Conservation (phyloP, 2,113 vertebrate species). For the Shinisaurus crocodilurus region DNA sequence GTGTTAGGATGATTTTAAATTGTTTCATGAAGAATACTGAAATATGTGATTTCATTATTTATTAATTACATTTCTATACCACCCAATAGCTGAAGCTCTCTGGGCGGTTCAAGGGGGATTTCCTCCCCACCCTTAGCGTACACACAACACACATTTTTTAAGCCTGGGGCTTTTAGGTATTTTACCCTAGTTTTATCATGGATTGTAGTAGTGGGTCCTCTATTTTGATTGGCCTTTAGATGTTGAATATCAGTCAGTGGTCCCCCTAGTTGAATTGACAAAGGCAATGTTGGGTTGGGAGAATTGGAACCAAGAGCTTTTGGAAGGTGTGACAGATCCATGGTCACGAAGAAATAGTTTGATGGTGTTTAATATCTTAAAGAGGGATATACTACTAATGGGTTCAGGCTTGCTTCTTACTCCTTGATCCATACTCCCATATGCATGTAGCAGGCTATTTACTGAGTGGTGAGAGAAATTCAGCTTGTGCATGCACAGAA, state of each 20-base stretch:
- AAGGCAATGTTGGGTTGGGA: neutral
- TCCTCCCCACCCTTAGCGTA: no score
- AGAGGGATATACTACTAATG: neutral
- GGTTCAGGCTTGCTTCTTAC: neutral
- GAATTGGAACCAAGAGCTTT: neutral
- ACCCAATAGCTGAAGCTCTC: no score
- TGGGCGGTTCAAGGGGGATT: no score
- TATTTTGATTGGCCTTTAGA: neutral
- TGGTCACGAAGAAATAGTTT: neutral
- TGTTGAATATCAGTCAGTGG: neutral
- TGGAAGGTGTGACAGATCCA: neutral
- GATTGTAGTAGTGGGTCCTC: neutral
- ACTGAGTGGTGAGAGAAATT: neutral
- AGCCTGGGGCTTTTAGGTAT: neutral
- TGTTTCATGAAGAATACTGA: neutral
- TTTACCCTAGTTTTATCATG: neutral
- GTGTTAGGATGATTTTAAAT: neutral
- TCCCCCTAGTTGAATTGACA: neutral
- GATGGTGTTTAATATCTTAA: neutral
- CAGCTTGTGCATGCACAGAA: neutral
- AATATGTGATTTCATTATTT: neutral
- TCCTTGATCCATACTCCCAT: neutral
- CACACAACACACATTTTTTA: neutral
- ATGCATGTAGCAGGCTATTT: neutral
- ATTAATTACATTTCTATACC: no score